Evolutionary conservation across 2,113 vertebrate genomes (phyloP), one percentile per base, ranked within the genome.

Genomic region (Pteruthius melanotis): DNA sequence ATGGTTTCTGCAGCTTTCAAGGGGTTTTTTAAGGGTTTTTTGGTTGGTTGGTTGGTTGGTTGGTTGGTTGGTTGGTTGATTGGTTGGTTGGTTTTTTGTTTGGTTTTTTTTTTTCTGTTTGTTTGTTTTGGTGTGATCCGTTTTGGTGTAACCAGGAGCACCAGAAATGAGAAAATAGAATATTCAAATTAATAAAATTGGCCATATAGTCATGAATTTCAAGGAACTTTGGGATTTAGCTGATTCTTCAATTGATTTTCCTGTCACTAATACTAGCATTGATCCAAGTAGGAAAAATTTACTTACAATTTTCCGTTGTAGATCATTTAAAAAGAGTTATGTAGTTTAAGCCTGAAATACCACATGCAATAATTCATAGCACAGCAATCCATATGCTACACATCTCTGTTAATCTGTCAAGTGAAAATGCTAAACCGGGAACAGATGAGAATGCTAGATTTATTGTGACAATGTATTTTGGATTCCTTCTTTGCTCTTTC

Each of bases 341-440:
- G 37, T 77, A 80, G 47, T 88, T 91, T 57, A 88, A 68, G 54
- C 35, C 71, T 88, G 82, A 90, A 90, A 86, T 80, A 91, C 26
- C 64, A 85, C 42, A 63, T 90, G 68, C 59, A 90, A 39, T 95
- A 95, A 87, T 69, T 95, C 91, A 90, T 47, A 85, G 66, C 54
- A 91, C 42, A 93, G 84, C 39, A 92, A 95, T 86, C 87, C 93
- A 94, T 95, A 94, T 77, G 95, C 66, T 93, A 47, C 75, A 76
- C 50, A 93, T 96, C 93, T 95, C 95, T 91, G 40, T 87, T 96
- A 97, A 96, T 91, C 95, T 97, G 94, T 88, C 92, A 93, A 95
- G 75, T 83, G 54, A 91, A 96, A 93, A 83, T 78, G 90, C 60
- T 95, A 95, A 95, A 96, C 63, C 75, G 70, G 78, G 64, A 95